Evolutionary conservation across 2,113 vertebrate species (phyloP).

Genomic region (Sarotherodon lohbergeri): DNA sequence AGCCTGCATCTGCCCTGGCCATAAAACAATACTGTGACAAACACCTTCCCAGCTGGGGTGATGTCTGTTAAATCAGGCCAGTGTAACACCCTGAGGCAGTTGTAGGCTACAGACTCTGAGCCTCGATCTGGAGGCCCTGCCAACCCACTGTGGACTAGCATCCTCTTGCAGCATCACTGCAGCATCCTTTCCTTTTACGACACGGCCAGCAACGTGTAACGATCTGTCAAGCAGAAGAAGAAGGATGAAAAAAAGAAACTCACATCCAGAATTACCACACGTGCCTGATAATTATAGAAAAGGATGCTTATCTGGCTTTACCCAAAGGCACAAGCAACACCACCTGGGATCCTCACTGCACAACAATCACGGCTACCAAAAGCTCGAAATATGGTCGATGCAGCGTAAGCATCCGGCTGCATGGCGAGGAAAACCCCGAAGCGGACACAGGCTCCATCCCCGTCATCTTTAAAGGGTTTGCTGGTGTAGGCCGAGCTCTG

Average conservation of each 20-base stretch:
- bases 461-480: slow-evolving; percentile 28
- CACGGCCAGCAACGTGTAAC: background rate
- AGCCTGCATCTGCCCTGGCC: slow-evolving; percentile 14
- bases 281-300: background rate
- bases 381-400: background rate
- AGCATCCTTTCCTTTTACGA: slow-evolving; percentile 4
- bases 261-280: background rate
- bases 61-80: slow-evolving; percentile 31
- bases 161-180: slow-evolving; percentile 27
- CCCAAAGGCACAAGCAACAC: background rate
- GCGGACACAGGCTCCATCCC: background rate
- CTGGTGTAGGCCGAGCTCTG: slow-evolving; percentile 43
- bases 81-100: slow-evolving; percentile 18
- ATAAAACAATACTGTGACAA: slow-evolving; percentile 2
- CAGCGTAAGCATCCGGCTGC: background rate
- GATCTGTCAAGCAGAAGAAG: background rate
- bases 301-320: background rate
- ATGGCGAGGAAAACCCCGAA: background rate
- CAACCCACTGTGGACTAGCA: background rate
- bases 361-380: background rate
- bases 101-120: background rate
- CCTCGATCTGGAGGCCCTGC: background rate
- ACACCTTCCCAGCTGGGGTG: background rate
- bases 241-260: background rate
- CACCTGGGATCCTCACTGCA: background rate